Evolutionary conservation across 2,113 vertebrate species (phyloP), one percentile per base, ranked within the genome.

Genomic region (Nothocercus nigrocapillus): DNA sequence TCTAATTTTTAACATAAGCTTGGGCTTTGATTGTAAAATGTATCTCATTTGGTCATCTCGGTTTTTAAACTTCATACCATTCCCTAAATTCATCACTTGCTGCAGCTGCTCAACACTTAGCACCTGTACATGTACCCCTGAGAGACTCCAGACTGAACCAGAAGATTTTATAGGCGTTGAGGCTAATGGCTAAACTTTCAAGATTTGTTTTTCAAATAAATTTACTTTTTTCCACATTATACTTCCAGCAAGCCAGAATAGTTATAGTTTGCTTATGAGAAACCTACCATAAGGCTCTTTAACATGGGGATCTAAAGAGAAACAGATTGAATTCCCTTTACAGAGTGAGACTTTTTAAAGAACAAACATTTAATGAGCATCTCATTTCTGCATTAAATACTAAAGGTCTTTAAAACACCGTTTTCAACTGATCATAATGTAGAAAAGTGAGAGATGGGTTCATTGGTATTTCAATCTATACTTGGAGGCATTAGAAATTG

Each of bases 161-260:
- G 91, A 94, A 68, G 47, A 75, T 92, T 98, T 98, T 97, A 98
- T 95, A 95, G 97, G 96, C 90, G 14, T 85, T 18, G 62, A 87
- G 67, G 84, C 96, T 97, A 97, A 97, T 96, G 96, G 95, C 93
- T 96, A 89, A 97, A 97, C 94, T 97, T 96, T 97, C 96, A 97
- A 97, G 97, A 97, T 96, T 98, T 96, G 89, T 96, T 98, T 98
- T 98, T 97, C 96, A 97, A 98, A 96, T 96, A 97, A 96, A 90
- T 96, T 78, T 8, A 19, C 77, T 87, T 97, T 96, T 94, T 96
- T 90, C 82, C 91, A 82, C 77, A 95, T 96, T 98, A 96, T 90
- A 61, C 92, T 93, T 97, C 82, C 96, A 97, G 59, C 89, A 96
- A 97, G 93, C 92, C 63, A 81, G 89, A 90, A 81, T 87, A 89